Evolutionary conservation across 2,888 invertebrate genomes (phyloP).

Genomic region (Charanyca ferruginea): DNA sequence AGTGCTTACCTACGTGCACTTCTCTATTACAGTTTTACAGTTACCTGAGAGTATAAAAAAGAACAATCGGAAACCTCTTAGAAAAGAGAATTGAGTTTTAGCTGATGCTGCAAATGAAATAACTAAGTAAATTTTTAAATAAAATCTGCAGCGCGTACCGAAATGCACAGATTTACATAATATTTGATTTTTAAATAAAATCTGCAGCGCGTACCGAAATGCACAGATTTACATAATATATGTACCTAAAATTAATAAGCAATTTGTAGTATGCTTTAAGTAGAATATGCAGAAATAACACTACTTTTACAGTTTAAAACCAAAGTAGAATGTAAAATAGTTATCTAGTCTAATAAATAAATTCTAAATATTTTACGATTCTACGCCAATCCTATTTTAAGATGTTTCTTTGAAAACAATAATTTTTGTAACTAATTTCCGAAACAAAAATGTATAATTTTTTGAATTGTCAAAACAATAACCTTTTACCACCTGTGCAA

Average conservation of each 20-base stretch:
- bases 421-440: neutral
- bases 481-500: constrained; percentile 23
- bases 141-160: constrained; percentile 4
- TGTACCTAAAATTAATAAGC: constrained; percentile 34
- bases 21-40: no score
- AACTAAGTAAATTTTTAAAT: neutral
- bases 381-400: constrained; percentile 1
- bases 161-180: constrained; percentile 2
- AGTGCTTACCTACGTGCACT: constrained; percentile 15
- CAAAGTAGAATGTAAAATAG: constrained; percentile 76
- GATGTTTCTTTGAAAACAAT: neutral
- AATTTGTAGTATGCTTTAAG: constrained; percentile 55
- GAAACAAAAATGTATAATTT: neutral
- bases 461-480: neutral
- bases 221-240: neutral
- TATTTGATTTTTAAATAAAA: neutral
- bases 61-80: neutral
- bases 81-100: neutral
- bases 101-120: constrained; percentile 5
- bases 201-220: neutral
- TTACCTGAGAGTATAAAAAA: neutral
- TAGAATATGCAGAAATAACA: constrained; percentile 44
- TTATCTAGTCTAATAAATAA: constrained; percentile 65
- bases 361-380: constrained; percentile 26
- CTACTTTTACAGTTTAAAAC: constrained; percentile 66